phyloP scores from a whole-genome alignment of 2,797 vertebrate species.

The Sebastes matsubarae region DNA sequence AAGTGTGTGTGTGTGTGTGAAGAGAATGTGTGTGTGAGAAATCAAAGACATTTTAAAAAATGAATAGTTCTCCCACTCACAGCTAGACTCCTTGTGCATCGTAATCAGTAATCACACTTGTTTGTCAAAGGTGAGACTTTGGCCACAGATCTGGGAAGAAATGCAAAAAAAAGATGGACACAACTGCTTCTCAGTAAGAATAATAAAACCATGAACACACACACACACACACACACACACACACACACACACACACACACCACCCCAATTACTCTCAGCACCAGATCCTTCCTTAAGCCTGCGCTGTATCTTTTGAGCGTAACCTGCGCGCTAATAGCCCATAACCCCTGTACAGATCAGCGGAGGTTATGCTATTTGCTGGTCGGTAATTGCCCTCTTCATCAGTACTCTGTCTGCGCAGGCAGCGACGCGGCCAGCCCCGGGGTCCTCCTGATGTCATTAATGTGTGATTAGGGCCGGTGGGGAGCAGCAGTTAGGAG shows the following conservation, averaged over 20 bases:
- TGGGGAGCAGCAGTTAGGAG: conserved; percentile 99
- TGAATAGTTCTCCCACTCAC: conserved; percentile 62
- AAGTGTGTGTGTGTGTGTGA: conserved; percentile 17
- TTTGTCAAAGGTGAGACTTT: conserved; percentile 42
- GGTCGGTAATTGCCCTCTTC: conserved; percentile 85
- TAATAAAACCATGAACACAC: background rate
- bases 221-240: conserved; percentile 7
- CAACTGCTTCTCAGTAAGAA: conserved; percentile 3
- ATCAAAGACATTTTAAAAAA: conserved; percentile 79
- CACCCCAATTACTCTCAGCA: conserved; percentile 58
- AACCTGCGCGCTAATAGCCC: conserved; percentile 75
- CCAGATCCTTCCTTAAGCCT: conserved; percentile 71
- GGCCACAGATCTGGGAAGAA: conserved; percentile 5
- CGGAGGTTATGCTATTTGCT: conserved; percentile 76
- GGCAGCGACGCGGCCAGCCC: conserved; percentile 93
- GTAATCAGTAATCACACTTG: conserved; percentile 38
- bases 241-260: conserved; percentile 26
- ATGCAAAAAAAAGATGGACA: background rate
- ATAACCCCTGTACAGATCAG: conserved; percentile 75
- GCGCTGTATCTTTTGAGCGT: conserved; percentile 63
- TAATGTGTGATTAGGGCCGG: conserved; percentile 99
- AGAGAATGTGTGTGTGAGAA: conserved; percentile 45
- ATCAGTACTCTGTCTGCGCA: conserved; percentile 97
- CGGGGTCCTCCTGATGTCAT: conserved; percentile 99
- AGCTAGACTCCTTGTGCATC: conserved; percentile 49